These are phyloP conservation scores for Hirtodrosophila trivittata DNA, from an alignment of 2,888 invertebrate genomes.

Conservation along the genomic window DNA sequence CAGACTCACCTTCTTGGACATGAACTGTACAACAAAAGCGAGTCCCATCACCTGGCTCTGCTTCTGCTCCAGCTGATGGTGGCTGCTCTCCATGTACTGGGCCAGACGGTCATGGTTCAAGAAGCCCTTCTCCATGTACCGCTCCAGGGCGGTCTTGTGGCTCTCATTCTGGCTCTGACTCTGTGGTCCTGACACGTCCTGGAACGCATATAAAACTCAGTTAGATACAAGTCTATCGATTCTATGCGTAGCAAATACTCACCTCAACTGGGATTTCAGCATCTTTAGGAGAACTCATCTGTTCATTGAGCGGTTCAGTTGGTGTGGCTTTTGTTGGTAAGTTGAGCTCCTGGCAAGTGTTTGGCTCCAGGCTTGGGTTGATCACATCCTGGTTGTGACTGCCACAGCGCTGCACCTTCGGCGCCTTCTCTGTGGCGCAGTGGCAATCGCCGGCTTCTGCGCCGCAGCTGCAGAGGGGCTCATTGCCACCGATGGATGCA, in stretches of 20 bases:
- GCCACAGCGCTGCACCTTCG: slow-evolving; percentile 59
- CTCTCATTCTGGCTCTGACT: no score
- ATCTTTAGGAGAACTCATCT: no score
- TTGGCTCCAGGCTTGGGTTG: slow-evolving; percentile 17
- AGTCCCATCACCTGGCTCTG: slow-evolving; percentile 92
- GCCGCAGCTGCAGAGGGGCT: slow-evolving; percentile 52
- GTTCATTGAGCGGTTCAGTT: slow-evolving; percentile 9
- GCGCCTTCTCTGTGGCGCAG: slow-evolving; percentile 50
- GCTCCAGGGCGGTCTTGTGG: slow-evolving; percentile 44
- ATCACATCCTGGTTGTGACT: slow-evolving; percentile 12
- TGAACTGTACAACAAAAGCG: slow-evolving; percentile 92
- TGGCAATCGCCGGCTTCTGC: slow-evolving; percentile 29
- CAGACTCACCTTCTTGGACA: slow-evolving; percentile 89
- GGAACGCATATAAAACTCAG: no score
- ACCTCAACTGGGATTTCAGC: no score
- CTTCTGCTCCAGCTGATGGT: slow-evolving; percentile 41
- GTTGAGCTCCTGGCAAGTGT: slow-evolving; percentile 5
- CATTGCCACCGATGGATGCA: slow-evolving; percentile 54
- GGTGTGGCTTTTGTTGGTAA: not conserved
- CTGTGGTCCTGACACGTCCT: no score
- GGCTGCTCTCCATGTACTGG: slow-evolving; percentile 47
- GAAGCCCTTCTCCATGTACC: slow-evolving; percentile 47
- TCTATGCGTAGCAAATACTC: no score
- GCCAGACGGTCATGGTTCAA: slow-evolving; percentile 71
- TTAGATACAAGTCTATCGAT: no score